Percentiles rank a stretch among this genome's conserved stretches.
Evolutionary conservation across 2,113 vertebrate species (phyloP).

Genomic region (Dicaeum eximium): DNA sequence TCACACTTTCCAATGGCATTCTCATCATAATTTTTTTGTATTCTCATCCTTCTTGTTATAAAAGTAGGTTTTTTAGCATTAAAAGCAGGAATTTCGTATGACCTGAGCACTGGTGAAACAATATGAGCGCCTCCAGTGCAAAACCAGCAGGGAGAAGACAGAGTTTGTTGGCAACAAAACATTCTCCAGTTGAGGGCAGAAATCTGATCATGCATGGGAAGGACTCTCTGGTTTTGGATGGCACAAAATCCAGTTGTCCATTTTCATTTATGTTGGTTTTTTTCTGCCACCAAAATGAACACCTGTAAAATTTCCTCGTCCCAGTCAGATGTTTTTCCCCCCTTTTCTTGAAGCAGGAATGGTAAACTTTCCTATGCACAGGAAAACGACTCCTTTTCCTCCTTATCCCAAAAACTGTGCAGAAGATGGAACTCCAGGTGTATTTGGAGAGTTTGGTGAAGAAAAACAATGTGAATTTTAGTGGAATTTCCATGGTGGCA

Average conservation of each 20-base stretch:
- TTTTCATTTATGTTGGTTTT: not conserved
- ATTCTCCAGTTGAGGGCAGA: not conserved
- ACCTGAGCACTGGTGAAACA: not conserved
- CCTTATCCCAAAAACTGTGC: not conserved
- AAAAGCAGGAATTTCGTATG: not conserved
- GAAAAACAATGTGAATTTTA: not conserved
- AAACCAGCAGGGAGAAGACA: not conserved
- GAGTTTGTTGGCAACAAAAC: not conserved
- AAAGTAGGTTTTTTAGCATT: not conserved
- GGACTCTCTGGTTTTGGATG: not conserved
- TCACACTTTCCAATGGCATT: not conserved
- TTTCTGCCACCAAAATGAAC: not conserved
- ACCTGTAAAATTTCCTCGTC: not conserved
- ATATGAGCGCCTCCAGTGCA: not conserved
- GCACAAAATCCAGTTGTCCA: not conserved
- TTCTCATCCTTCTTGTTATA: not conserved
- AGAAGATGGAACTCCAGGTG: not conserved
- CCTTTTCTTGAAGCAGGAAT: not conserved
- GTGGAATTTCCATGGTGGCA: not conserved
- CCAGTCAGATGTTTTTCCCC: fast-evolving
- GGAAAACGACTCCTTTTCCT: not conserved
- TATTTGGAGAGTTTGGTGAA: not conserved
- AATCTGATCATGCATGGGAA: not conserved
- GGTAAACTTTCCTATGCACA: not conserved
- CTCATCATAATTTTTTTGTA: not conserved